Base-by-base conservation (phyloP, 92 coral and sea anemone species). In the Actinostola sp. region DNA sequence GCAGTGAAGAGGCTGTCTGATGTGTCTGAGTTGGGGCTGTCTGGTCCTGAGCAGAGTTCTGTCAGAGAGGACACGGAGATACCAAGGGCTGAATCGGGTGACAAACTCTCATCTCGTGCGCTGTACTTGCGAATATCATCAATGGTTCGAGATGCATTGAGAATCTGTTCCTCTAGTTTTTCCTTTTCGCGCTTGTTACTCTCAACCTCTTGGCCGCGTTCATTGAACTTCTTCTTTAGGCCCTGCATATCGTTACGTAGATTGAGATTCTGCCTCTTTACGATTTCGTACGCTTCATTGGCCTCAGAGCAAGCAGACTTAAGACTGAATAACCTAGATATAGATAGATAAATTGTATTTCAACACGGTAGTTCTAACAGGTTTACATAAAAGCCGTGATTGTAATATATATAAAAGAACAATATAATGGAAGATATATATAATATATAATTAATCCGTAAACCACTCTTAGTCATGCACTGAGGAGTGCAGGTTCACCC, bases 271-370 rank as follows among this genome's bases (percentile, higher is more conserved):
- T 90, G 97, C 8, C 82, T 83, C 69, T 90, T 90, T 52, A 90
- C 97, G 12, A 90, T 90, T 64, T 87, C 92, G 44, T 90, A 90
- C 14, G 97, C 97, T 69, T 90, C 97, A 67, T 90, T 90, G 2
- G 97, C 97, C 42, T 90, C 97, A 0, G 97, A 87, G 24, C 97
- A 90, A 19, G 97, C 97, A 9, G 92, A 90, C 73, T 90, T 90
- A 16, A 90, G 68, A 43, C 92, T 90, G 29, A 87, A 87, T 29
- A 90, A 64, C 39, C 60, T 53, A 53, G 8, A 39, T 39, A 39
- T 7, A 7, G 14, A 39, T 39, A 14, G 14, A 39, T n/a, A n/a
- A n/a, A n/a, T n/a, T n/a, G n/a, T n/a, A n/a, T n/a, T n/a, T n/a
- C n/a, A n/a, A n/a, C n/a, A n/a, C n/a, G n/a, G n/a, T n/a, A n/a